Evolutionary conservation across 1,140 invertebrate species (phyloP).

Genomic region (Caenorhabditis tropicalis): DNA sequence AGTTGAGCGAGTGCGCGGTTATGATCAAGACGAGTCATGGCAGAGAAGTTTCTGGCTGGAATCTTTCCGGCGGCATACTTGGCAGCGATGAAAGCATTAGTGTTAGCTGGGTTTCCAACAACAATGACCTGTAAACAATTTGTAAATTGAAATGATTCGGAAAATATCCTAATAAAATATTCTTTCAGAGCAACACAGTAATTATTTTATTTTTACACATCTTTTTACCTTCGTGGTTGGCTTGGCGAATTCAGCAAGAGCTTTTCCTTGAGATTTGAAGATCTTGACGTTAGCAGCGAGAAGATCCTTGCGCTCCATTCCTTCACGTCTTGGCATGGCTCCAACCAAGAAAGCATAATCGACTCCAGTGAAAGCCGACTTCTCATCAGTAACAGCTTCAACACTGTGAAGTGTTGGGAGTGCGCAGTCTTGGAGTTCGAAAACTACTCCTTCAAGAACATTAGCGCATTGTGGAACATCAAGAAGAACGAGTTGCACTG

Average conservation of each 20-base stretch:
- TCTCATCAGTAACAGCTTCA: conserved; percentile 85
- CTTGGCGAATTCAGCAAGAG: conserved; percentile 88
- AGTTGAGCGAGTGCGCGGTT: conserved; percentile 85
- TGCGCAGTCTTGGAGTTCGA: conserved; percentile 95
- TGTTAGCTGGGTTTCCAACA: conserved; percentile 99
- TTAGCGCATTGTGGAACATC: conserved; percentile 95
- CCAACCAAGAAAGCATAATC: conserved; percentile 97
- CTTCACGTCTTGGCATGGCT: conserved; percentile 95
- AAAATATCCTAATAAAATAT: no score
- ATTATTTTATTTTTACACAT: no score
- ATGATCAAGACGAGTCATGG: conserved; percentile 97
- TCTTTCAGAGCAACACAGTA: no score
- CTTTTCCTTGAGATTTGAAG: conserved; percentile 91
- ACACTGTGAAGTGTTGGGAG: conserved; percentile 86
- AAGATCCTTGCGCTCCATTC: conserved; percentile 97
- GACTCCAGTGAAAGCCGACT: conserved; percentile 90
- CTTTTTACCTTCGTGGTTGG: conserved; percentile 92
- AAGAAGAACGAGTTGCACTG: conserved; percentile 86
- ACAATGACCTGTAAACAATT: conserved; percentile 81
- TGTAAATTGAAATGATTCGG: no score
- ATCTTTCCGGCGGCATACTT: conserved; percentile 97
- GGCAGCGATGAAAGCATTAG: conserved; percentile 94
- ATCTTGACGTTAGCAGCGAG: conserved; percentile 96
- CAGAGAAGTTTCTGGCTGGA: conserved; percentile 93
- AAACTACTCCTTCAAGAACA: conserved; percentile 92